These are phyloP conservation scores for Copidosoma floridanum DNA, from an alignment of 1,140 invertebrate species.

Conservation along the genomic window DNA sequence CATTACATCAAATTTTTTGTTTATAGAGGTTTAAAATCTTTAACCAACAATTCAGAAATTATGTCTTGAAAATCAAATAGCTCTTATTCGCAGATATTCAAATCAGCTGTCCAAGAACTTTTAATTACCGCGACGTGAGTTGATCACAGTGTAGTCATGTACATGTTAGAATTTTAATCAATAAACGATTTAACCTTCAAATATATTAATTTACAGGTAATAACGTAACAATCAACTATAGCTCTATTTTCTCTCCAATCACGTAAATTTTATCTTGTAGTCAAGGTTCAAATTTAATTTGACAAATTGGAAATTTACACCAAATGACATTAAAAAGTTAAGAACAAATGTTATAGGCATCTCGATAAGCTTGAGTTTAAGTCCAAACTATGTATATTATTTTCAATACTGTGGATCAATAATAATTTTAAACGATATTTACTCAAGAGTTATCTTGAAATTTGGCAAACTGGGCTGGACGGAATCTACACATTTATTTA, in stretches of 20 bases:
- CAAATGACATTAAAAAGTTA: too few relatives aligned
- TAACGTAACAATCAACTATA: slow-evolving; percentile 24
- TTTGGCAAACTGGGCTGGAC: slow-evolving; percentile 50
- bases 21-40: background rate
- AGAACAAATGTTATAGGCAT: too few relatives aligned
- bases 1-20: too few relatives aligned
- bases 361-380: too few relatives aligned
- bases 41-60: background rate
- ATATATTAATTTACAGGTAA: slow-evolving; percentile 27
- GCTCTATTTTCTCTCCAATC: slow-evolving; percentile 1
- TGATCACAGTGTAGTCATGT: slow-evolving; percentile 38
- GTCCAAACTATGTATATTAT: too few relatives aligned
- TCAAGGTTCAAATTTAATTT: too few relatives aligned
- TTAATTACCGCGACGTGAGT: slow-evolving; percentile 28
- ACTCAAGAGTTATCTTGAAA: slow-evolving; percentile 33
- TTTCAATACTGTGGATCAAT: too few relatives aligned
- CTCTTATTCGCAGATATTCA: background rate
- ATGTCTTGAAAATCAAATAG: background rate
- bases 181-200: slow-evolving; percentile 26
- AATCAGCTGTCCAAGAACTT: slow-evolving; percentile 2
- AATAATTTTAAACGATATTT: slow-evolving; percentile 9
- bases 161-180: slow-evolving; percentile 31
- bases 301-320: too few relatives aligned
- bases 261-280: too few relatives aligned
- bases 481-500: slow-evolving; percentile 57